Conservation (phyloP, 2,113 vertebrate species). For the Natator depressus region DNA sequence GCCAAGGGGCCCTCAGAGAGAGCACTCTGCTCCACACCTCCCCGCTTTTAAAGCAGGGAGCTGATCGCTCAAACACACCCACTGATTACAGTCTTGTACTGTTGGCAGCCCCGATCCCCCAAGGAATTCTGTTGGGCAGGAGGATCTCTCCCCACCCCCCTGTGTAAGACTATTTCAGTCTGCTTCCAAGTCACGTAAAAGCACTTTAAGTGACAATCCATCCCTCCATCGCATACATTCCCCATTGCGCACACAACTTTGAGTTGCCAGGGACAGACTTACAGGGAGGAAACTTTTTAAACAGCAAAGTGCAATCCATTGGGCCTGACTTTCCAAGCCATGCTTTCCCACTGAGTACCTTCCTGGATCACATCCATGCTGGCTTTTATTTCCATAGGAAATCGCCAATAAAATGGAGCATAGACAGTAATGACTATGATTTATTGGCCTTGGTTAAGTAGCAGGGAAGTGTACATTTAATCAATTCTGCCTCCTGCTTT, state of each 20-base stretch:
- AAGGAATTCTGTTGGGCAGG: not conserved
- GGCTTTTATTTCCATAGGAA: slow-evolving; percentile 48
- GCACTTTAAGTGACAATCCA: not conserved
- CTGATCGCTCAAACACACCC: too few species aligned
- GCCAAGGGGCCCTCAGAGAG: not conserved
- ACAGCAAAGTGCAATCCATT: not conserved
- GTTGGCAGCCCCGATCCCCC: not conserved
- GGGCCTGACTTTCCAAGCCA: not conserved
- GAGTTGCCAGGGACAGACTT: not conserved
- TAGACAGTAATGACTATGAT: slow-evolving; percentile 44
- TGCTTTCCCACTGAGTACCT: not conserved
- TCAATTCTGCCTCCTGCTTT: slow-evolving; percentile 29
- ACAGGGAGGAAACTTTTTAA: not conserved
- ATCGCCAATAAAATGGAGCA: slow-evolving; percentile 30
- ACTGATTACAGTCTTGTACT: not conserved
- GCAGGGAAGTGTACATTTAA: slow-evolving; percentile 46
- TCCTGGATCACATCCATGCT: slow-evolving; percentile 21
- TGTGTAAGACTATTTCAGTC: not conserved
- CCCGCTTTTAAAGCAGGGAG: not conserved
- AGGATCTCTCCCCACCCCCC: not conserved
- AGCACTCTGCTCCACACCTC: too few species aligned
- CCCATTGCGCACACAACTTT: not conserved
- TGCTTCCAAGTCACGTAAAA: not conserved
- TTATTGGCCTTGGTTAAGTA: slow-evolving; percentile 42
- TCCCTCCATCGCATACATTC: not conserved